Percentiles rank a stretch among this genome's conserved stretches.
phyloP scores from a whole-genome alignment of 2,113 vertebrate species.

The Alces alces region DNA sequence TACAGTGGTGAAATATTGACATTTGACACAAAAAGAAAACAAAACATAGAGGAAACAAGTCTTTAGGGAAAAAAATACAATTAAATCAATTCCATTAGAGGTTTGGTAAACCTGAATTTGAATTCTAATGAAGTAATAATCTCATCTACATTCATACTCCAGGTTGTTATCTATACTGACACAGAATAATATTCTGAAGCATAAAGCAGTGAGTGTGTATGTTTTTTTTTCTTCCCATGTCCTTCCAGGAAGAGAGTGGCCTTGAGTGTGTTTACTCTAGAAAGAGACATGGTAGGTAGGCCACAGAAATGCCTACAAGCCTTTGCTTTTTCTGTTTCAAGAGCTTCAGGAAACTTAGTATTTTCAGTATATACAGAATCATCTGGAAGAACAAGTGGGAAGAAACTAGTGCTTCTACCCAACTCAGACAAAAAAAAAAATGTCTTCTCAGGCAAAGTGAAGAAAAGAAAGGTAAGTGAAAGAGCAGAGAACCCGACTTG shows the following conservation, averaged over 20 bases:
- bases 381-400: not conserved
- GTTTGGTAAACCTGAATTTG: not conserved
- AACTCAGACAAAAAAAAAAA: not conserved
- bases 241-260: not conserved
- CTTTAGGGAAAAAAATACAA: not conserved
- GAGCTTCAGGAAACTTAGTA: not conserved
- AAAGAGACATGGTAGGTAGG: not conserved
- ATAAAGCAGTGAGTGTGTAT: not conserved
- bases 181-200: not conserved
- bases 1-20: not conserved
- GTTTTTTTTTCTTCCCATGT: not conserved
- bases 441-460: not conserved
- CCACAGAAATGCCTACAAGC: not conserved
- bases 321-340: not conserved
- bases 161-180: not conserved
- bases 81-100: not conserved
- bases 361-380: not conserved
- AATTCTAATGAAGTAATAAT: not conserved
- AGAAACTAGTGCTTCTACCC: not conserved
- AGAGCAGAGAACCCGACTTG: fast-evolving
- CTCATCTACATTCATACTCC: not conserved
- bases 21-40: not conserved
- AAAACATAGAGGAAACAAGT: not conserved
- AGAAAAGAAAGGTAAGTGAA: not conserved
- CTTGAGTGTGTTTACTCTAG: not conserved